These are phyloP conservation scores for Daphoenositta chrysoptera DNA, from an alignment of 2,113 vertebrate species.

Conservation along the genomic window DNA sequence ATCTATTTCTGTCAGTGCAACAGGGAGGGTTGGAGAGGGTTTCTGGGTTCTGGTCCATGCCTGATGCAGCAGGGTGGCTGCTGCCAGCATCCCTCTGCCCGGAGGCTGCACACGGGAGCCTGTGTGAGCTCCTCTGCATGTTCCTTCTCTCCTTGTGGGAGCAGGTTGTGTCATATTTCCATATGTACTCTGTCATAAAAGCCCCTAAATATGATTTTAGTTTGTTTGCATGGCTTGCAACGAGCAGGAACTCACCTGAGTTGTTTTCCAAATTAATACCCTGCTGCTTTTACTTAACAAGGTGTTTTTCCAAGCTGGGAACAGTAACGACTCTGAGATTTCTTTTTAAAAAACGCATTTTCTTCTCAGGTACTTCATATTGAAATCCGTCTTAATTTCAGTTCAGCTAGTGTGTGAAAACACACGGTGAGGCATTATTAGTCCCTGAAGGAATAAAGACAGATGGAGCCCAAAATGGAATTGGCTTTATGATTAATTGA, in stretches of 20 bases:
- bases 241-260: not conserved
- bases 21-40: not conserved
- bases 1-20: not conserved
- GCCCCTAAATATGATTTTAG: not conserved
- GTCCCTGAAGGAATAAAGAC: slow-evolving; percentile 70
- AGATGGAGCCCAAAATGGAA: slow-evolving; percentile 74
- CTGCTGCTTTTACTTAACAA: slow-evolving; percentile 31
- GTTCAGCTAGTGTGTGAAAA: slow-evolving; percentile 68
- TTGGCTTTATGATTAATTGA: slow-evolving; percentile 72
- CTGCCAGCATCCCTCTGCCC: not conserved
- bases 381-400: slow-evolving; percentile 74
- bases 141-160: not conserved
- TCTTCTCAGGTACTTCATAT: slow-evolving; percentile 56
- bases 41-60: not conserved
- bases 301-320: slow-evolving; percentile 28
- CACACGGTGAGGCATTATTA: slow-evolving; percentile 69
- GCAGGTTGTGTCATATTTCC: not conserved
- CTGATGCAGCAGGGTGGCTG: not conserved
- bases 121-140: not conserved
- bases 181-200: not conserved
- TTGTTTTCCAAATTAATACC: slow-evolving; percentile 31
- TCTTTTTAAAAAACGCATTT: slow-evolving; percentile 45
- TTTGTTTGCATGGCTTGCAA: not conserved
- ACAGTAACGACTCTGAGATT: slow-evolving; percentile 15
- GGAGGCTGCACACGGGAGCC: accelerated